Base-by-base conservation (phyloP, 2,888 invertebrate species). In the Notodonta dromedarius region DNA sequence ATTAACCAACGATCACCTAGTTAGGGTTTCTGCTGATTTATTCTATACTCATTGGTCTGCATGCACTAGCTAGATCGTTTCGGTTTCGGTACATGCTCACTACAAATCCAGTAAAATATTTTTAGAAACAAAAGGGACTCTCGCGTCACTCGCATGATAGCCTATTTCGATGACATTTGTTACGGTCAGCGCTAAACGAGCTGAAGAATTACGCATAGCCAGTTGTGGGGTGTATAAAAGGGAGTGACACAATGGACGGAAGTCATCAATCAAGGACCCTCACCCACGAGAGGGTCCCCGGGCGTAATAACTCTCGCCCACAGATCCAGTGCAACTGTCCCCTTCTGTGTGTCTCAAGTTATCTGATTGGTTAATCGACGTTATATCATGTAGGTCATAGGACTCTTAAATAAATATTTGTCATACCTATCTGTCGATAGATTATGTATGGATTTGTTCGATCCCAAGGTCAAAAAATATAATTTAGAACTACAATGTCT, bases 161-260 rank as follows among this genome's bases (percentile, higher is more conserved):
- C 73, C 70, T 71, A 75, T 75, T 73, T 68, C 67, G 71, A 77
- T 76, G 77, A 72, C 74, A 78, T 80, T 79, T 71, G 77, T 70
- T 79, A 74, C 77, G 77, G 76, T 76, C 73, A 72, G 71, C 74
- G 71, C 72, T 74, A 78, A 78, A 78, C 76, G 70, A 71, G 71
- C 72, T 62, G 67, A 69, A 75, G 77, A 79, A 70, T 74, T 75
- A 76, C 71, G 69, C 69, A 58, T 70, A 70, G 76, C 72, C 78
- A 71, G 69, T 76, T 78, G 79, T 78, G 77, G 79, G 71, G 79
- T 77, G 74, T 79, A 82, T 79, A 79, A 78, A 82, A 83, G 85
- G 85, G 85, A 83, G 80, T 84, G 83, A 85, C 82, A 90, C 90
- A 90, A 89, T 90, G 84, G 86, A 81, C 89, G 90, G 90, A 90